Percentiles rank a stretch among this genome's conserved stretches.
phyloP scores from a whole-genome alignment of 2,113 vertebrate genomes.

The Sprattus sprattus region DNA sequence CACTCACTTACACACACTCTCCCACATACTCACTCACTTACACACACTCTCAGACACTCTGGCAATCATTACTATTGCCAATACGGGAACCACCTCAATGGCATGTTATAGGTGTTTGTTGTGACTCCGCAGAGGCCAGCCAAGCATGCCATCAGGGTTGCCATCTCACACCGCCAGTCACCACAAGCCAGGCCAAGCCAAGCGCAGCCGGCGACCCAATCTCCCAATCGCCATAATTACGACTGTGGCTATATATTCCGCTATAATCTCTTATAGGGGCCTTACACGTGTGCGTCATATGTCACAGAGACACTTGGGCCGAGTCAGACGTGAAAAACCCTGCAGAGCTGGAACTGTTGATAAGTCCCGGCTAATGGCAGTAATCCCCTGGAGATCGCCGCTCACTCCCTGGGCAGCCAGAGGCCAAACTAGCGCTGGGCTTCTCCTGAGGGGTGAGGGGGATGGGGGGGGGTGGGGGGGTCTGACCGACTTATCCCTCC shows the following conservation, averaged over 20 bases:
- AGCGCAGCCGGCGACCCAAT: background rate
- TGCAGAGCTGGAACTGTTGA: conserved; percentile 21
- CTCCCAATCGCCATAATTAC: conserved; percentile 16
- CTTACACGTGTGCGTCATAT: background rate
- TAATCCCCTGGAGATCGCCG: conserved; percentile 19
- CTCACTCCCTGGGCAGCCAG: background rate
- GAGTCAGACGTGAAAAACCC: conserved; percentile 18
- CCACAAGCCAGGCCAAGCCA: background rate
- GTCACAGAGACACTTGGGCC: background rate
- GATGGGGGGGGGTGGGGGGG: background rate
- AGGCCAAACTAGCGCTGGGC: background rate
- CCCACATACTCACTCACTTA: too few species aligned
- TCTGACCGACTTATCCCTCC: conserved; percentile 25
- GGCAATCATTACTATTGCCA: too few species aligned
- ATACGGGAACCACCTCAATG: too few species aligned
- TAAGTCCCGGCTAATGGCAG: conserved; percentile 19
- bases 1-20: too few species aligned
- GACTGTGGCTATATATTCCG: background rate
- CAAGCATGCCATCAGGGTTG: too few species aligned
- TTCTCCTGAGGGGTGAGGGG: background rate
- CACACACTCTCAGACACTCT: too few species aligned
- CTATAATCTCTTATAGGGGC: conserved; percentile 4
- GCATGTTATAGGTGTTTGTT: too few species aligned
- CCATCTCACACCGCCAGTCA: too few species aligned
- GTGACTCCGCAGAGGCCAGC: too few species aligned